Conservation (phyloP, 2,888 invertebrate genomes). For the Gisinianus flammeolus region DNA sequence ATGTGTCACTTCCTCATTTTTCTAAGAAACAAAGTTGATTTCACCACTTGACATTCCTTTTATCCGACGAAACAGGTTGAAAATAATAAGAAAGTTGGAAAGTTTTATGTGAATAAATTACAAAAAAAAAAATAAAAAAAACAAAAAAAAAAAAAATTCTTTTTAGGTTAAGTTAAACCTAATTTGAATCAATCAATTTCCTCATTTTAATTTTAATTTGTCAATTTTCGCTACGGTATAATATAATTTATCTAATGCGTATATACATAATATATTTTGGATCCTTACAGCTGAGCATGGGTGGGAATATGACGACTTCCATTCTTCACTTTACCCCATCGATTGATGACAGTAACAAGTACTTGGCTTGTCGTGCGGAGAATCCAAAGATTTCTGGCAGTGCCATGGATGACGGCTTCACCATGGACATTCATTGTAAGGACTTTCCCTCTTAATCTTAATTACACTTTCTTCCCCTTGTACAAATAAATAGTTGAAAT, state of each 20-base stretch:
- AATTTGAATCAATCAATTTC: neutral
- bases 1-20: neutral
- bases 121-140: no score
- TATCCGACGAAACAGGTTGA: no score
- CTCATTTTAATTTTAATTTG: neutral
- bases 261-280: neutral
- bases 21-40: neutral
- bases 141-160: no score
- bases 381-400: conserved; percentile 77
- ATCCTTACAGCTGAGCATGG: conserved; percentile 63
- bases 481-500: no score
- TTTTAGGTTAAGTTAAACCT: no score
- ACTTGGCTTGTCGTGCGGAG: conserved; percentile 78
- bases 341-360: conserved; percentile 79
- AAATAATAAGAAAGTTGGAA: no score
- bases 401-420: conserved; percentile 75
- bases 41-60: neutral
- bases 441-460: conserved; percentile 58
- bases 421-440: conserved; percentile 84
- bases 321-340: conserved; percentile 77
- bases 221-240: neutral
- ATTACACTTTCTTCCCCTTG: conserved; percentile 13
- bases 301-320: conserved; percentile 79
- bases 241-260: neutral
- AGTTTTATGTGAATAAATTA: no score